These are phyloP conservation scores for Hirudo medicinalis DNA, from an alignment of 1,140 invertebrate genomes.

Conservation along the genomic window DNA sequence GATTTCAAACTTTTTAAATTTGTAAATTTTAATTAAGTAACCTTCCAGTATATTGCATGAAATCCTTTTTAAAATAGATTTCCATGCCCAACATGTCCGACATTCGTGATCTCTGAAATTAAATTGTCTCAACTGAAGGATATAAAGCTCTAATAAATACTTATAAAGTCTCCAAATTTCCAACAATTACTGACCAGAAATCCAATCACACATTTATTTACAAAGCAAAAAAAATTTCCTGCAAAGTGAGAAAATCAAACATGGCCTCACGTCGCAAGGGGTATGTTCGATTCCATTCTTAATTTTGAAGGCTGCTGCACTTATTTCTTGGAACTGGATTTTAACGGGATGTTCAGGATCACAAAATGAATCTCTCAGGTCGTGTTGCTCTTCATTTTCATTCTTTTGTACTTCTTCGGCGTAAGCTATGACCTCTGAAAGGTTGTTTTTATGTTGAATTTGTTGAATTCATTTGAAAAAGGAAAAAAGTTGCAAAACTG, in stretches of 20 bases:
- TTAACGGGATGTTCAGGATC: conserved; percentile 58
- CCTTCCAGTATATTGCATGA: conserved; percentile 79
- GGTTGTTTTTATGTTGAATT: neutral
- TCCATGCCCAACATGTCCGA: conserved; percentile 64
- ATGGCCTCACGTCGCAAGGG: conserved; percentile 60
- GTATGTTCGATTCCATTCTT: conserved; percentile 66
- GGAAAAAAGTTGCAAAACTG: too few relatives aligned
- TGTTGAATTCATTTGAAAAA: too few relatives aligned
- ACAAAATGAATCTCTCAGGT: conserved; percentile 55
- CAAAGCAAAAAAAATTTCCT: neutral
- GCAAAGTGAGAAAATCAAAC: neutral
- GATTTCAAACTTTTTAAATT: too few relatives aligned
- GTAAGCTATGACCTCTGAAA: neutral
- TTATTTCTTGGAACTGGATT: conserved; percentile 72
- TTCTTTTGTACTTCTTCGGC: conserved; percentile 7
- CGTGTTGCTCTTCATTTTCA: conserved; percentile 19
- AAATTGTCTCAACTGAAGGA: too few relatives aligned
- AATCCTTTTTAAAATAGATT: conserved; percentile 82
- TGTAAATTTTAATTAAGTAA: conserved; percentile 33
- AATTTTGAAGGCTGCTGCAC: conserved; percentile 74
- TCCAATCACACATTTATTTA: neutral
- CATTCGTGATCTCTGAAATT: conserved; percentile 50
- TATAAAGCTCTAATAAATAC: too few relatives aligned
- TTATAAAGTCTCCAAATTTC: neutral
- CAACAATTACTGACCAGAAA: neutral